Evolutionary conservation across 2,113 vertebrate genomes (phyloP), one percentile per base, ranked within the genome.

Genomic region (Chaenocephalus aceratus): DNA sequence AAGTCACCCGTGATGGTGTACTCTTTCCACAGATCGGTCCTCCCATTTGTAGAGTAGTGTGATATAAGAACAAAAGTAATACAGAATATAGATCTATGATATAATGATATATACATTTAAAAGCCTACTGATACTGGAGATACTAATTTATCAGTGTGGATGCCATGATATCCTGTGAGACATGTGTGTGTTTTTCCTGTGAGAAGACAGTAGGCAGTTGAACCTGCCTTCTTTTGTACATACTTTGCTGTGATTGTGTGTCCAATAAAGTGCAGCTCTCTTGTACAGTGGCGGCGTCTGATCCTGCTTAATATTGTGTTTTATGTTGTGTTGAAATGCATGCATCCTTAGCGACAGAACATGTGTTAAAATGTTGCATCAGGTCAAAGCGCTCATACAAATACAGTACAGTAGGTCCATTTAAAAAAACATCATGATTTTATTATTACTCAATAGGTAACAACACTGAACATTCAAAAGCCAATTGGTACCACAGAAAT

Each of bases 91-190:
- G 87, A 94, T 94, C 91, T 94, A 89, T 91, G 91, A 96, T 93
- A 95, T 94, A 90, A 89, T 80, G 85, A 92, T 91, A 92, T 92
- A 94, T 92, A 80, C 86, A 93, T 93, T 89, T 86, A 93, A 94
- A 92, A 84, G 79, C 90, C 88, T 91, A 93, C 91, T 86, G 90
- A 94, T 90, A 94, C 88, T 86, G 88, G 88, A 92, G 85, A 89
- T 89, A 87, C 80, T 90, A 92, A 93, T 92, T 94, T 94, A 94
- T 95, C 89, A 85, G 93, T 95, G 94, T 96, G 96, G 95, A 94
- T 96, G 96, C 95, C 95, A 95, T 95, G 95, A 95, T 95, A 92
- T 93, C 94, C 93, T 94, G 96, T 96, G 95, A 94, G 93, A 96
- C 93, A 93, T 91, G 96, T 96, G 93, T 94, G 83, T 91, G 90